Base-by-base conservation (phyloP, 2,113 vertebrate species). In the Hyperoodon ampullatus region DNA sequence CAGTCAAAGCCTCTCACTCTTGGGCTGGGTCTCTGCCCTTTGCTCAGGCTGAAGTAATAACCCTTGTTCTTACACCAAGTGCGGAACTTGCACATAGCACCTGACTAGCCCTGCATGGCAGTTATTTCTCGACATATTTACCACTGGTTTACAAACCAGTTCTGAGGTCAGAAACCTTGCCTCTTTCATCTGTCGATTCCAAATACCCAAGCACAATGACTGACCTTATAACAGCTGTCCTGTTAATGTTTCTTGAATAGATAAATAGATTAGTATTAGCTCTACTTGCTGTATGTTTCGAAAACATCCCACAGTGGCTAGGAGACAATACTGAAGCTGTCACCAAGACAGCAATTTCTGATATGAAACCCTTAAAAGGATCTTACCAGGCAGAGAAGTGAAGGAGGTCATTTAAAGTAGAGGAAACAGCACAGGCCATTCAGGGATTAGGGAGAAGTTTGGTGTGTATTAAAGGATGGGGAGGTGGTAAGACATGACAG, bases 241-340 rank as follows among this genome's bases (percentile, higher is more conserved):
- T 75, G 9, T 78, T 81, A 33, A 26, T 94, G 33, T 58, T 68
- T 93, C 24, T 18, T 53, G 35, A 80, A 33, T 44, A 77, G 47
- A 78, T 12, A 39, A 14, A 44, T 21, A 8, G 13, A 44, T 65
- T 5, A 21, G 33, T 44, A 42, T 58, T 24, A 61, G 35, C 33
- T 83, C 18, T 11, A 61, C 28, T 88, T 87, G 26, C 63, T 75
- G 0, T 77, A n/a, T n/a, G 53, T 87, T 97, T 96, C 89, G 66
- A 66, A 91, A 77, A 53, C 30, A 91, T 93, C 92, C 35, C 42
- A 12, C n/a, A 70, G 39, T 83, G 35, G 6, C 53, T 86, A 55
- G 26, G 33, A 82, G 63, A 65, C 6, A 44, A 60, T 16, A 58
- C n/a, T 19, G 24, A 85, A 95, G 1, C 6, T 80, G 55, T 71